Percentiles rank a stretch among this genome's conserved stretches.
Evolutionary conservation across 2,113 vertebrate genomes (phyloP).

Genomic region (Daphoenositta chrysoptera): DNA sequence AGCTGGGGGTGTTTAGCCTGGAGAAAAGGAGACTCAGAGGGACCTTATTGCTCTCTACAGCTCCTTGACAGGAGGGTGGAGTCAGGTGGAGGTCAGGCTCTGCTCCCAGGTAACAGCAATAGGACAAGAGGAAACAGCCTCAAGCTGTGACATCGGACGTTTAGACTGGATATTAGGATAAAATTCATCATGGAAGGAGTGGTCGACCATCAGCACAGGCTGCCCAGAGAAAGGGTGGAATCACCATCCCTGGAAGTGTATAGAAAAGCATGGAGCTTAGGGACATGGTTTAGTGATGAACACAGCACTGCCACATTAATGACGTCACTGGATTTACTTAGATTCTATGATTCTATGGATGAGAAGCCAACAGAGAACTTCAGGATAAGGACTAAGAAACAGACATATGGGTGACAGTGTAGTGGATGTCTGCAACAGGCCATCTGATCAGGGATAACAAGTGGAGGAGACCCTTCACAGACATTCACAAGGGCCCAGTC

Average conservation of each 20-base stretch:
- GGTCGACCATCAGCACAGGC: background rate
- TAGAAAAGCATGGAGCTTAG: background rate
- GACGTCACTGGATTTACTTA: background rate
- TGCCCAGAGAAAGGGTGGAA: background rate
- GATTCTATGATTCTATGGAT: background rate
- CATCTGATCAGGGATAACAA: background rate
- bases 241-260: background rate
- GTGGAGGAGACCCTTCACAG: background rate
- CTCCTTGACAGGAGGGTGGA: background rate
- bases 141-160: no score
- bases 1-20: background rate
- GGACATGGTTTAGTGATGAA: background rate
- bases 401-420: background rate
- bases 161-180: background rate
- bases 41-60: background rate
- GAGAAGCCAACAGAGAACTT: background rate
- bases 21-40: background rate
- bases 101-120: background rate
- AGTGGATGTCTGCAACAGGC: background rate
- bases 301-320: background rate
- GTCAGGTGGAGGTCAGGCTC: background rate
- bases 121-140: background rate
- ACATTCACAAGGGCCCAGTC: background rate
- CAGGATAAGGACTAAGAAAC: background rate
- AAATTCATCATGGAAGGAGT: background rate